Conservation (phyloP, 2,888 invertebrate species). For the Norana najaformis region DNA sequence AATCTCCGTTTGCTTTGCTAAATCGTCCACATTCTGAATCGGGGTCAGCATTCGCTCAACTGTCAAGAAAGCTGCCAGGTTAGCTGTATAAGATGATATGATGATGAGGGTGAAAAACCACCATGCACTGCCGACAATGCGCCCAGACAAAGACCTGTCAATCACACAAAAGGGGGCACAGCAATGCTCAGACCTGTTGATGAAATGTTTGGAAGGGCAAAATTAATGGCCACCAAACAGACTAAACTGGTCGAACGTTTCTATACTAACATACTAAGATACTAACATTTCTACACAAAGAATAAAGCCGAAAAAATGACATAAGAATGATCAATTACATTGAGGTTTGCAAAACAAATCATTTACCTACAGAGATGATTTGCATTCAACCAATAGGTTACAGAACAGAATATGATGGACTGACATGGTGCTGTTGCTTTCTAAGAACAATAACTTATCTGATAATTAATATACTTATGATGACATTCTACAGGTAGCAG, state of each 20-base stretch:
- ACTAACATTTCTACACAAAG: background rate
- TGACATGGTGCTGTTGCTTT: background rate
- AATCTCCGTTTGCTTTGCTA: conserved; percentile 73
- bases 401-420: background rate
- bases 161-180: background rate
- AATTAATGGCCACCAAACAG: background rate
- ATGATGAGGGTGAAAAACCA: conserved; percentile 99
- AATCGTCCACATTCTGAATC: conserved; percentile 86
- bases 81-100: conserved; percentile 97
- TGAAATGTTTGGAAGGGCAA: background rate
- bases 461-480: background rate
- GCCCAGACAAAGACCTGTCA: conserved; percentile 78
- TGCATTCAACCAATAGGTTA: background rate
- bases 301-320: background rate
- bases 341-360: background rate
- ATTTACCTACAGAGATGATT: background rate
- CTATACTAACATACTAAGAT: too few species aligned
- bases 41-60: conserved; percentile 94
- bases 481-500: too few species aligned
- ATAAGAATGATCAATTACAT: background rate
- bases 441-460: background rate
- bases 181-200: background rate
- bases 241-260: background rate
- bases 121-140: conserved; percentile 97
- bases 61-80: conserved; percentile 89